Evolutionary conservation across 2,888 invertebrate genomes (phyloP).

Genomic region (Bruchidius siliquastri): DNA sequence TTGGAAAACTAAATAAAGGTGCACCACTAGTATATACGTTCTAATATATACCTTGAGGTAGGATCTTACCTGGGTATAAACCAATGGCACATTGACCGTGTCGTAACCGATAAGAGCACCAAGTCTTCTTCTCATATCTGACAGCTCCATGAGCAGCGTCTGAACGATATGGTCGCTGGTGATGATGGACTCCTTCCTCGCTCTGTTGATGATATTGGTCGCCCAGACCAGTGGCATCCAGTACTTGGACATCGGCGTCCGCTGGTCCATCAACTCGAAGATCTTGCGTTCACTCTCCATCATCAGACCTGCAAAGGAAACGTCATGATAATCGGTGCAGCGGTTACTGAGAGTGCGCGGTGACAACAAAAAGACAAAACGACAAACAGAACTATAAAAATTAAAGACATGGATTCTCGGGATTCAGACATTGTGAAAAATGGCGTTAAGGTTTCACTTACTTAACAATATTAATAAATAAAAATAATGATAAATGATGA

Average conservation of each 20-base stretch:
- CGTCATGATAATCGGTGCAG: background rate
- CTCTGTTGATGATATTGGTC: slow-evolving; percentile 84
- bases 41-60: no score
- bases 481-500: no score
- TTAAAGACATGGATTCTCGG: no score
- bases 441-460: no score
- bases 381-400: no score
- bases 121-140: slow-evolving; percentile 78
- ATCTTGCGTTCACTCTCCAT: slow-evolving; percentile 88
- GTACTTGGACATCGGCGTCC: slow-evolving; percentile 86
- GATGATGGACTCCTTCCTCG: slow-evolving; percentile 78
- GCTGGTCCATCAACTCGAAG: slow-evolving; percentile 83
- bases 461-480: no score
- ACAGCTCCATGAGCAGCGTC: slow-evolving; percentile 82
- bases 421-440: no score
- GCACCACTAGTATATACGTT: no score
- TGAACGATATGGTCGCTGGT: slow-evolving; percentile 89
- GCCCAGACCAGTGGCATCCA: slow-evolving; percentile 95
- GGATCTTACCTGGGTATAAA: slow-evolving; percentile 77
- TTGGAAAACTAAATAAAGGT: no score
- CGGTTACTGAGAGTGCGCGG: no score
- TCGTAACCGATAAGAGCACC: slow-evolving; percentile 86
- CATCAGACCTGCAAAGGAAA: slow-evolving; percentile 67
- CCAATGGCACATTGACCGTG: slow-evolving; percentile 86
- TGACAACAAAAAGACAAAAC: no score